Evolutionary conservation across 2,797 vertebrate species (phyloP).

Genomic region (Adrianichthys oophorus): DNA sequence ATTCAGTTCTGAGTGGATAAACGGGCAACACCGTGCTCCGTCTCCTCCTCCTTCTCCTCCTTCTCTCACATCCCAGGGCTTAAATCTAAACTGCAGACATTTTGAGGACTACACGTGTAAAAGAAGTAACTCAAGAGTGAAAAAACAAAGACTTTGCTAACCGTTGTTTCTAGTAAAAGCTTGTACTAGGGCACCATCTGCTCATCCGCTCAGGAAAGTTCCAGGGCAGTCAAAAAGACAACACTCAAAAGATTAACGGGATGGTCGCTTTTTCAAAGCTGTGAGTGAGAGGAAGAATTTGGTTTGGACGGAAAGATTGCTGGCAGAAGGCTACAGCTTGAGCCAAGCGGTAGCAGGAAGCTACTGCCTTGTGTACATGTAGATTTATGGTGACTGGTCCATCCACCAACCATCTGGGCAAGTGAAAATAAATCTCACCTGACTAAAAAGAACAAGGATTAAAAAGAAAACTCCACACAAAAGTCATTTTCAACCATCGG

Average conservation of each 20-base stretch:
- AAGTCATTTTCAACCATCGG: not conserved
- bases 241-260: conserved; percentile 62
- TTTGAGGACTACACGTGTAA: conserved; percentile 40
- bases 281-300: conserved; percentile 40
- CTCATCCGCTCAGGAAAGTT: conserved; percentile 66
- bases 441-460: conserved; percentile 24
- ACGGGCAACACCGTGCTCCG: conserved; percentile 32
- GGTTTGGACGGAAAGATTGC: conserved; percentile 52
- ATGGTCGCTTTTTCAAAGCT: conserved; percentile 47
- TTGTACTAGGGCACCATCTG: conserved; percentile 69
- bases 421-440: conserved; percentile 46
- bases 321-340: conserved; percentile 55
- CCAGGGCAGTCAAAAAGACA: conserved; percentile 57
- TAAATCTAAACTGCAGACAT: conserved; percentile 42
- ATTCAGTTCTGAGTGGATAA: conserved; percentile 31
- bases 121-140: conserved; percentile 44
- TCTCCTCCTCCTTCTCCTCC: conserved; percentile 52
- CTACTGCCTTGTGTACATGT: conserved; percentile 55
- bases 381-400: conserved; percentile 65
- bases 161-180: conserved; percentile 26
- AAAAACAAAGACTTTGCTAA: conserved; percentile 56
- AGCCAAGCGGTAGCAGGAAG: conserved; percentile 71
- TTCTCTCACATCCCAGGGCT: conserved; percentile 44
- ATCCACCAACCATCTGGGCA: conserved; percentile 68
- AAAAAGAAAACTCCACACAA: conserved; percentile 10